A percentile compares a stretch with the other conserved stretches of the same genome.
Conservation (phyloP, 2,888 invertebrate species). For the Dysmachus trigonus region DNA sequence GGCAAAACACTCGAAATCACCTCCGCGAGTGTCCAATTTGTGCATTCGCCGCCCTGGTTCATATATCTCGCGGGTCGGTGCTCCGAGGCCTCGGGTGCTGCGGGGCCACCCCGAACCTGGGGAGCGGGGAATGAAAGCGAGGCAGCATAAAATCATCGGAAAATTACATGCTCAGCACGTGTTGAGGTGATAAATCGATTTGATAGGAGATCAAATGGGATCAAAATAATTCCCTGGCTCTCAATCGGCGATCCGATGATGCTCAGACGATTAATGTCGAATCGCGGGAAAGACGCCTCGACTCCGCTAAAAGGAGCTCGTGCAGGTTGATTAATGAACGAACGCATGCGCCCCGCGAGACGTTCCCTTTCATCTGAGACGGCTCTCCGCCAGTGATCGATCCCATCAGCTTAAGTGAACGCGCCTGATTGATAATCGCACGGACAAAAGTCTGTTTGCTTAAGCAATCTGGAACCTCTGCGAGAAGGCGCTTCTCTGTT, state of each 20-base stretch:
- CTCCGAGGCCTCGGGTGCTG: neutral
- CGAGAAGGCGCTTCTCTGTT: neutral
- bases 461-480: neutral
- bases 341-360: slow-evolving; percentile 8
- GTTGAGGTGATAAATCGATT: slow-evolving; percentile 37
- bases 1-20: neutral
- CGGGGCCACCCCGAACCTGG: neutral
- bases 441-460: neutral
- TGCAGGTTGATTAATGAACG: slow-evolving; percentile 37
- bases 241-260: slow-evolving; percentile 21
- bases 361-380: neutral
- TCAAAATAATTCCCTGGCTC: slow-evolving; percentile 29
- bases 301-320: slow-evolving; percentile 9
- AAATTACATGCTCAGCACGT: slow-evolving; percentile 38
- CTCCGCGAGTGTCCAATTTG: slow-evolving; percentile 3
- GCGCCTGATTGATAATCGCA: neutral
- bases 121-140: neutral
- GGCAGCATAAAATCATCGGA: slow-evolving; percentile 36
- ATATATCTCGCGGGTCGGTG: neutral
- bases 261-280: slow-evolving; percentile 27
- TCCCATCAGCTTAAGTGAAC: neutral
- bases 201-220: slow-evolving; percentile 34
- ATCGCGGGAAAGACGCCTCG: neutral
- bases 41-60: neutral
- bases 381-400: neutral